Evolutionary conservation across 2,888 invertebrate species (phyloP), one percentile per base, ranked within the genome.

Genomic region (Thera obeliscata): DNA sequence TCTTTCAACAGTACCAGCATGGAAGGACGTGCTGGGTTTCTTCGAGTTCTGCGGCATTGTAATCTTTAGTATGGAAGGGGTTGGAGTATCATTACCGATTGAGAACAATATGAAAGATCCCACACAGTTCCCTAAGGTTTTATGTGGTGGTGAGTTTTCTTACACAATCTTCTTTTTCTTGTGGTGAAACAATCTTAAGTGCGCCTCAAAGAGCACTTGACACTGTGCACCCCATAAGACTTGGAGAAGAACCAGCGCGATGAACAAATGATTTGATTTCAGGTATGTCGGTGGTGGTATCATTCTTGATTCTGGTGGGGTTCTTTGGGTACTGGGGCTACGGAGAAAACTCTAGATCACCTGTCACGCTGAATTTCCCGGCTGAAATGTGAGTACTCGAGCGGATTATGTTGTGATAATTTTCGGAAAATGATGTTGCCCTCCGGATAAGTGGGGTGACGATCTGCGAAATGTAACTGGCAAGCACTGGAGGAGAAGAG

Each of bases 21-120:
- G 89, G 87, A 91, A 90, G 56, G 78, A 83, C 8, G 77, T 79
- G 0, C 65, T 82, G 0, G 91, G 92, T 0, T 89, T 91, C 76
- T 91, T 92, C 67, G 91, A 92, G 80, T 95, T 95, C 79, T 94
- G 94, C 69, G 95, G 95, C 11, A 95, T 95, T 0, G 95, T 94
- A 1, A 91, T 95, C 11, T 95, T 95, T 75, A 95, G 95, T 61
- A 91, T 95, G 89, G 95, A 95, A 81, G 92, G 93, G 0, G 82
- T 93, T 0, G 93, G 93, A 1, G 92, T 93, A 0, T 88, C 90
- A 0, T 67, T 93, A 38, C 91, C 93, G 0, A 92, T 93, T 57
- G 93, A 93, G 67, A 93, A 93, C 65, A 91, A 90, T 54, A 92
- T 93, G 93, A 87, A 83, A 49, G 80, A 90, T 11, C 93, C 93